Evolutionary conservation across 2,888 invertebrate species (phyloP), one percentile per base, ranked within the genome.

Genomic region (Slavum lentiscoides): DNA sequence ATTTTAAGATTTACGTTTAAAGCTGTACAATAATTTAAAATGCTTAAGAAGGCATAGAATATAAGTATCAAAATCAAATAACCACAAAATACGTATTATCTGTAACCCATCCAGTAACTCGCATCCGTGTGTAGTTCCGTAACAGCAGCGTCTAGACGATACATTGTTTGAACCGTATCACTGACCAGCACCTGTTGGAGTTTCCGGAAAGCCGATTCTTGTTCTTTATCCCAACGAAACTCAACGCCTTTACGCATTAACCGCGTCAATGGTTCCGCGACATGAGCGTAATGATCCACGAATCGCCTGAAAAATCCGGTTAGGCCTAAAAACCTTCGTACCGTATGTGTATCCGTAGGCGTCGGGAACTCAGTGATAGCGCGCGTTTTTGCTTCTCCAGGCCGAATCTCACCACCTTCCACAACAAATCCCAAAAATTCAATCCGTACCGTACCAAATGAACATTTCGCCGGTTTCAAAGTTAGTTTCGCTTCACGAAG

Each of bases 291-390:
- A 1, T 19, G 17, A 17, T 30, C 37, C 2, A 81, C 17, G 21
- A 81, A 81, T 0, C 81, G 64, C 0, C 81, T 30, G n/a, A 81
- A 81, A 19, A 81, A 81, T 6, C 81, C 64, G 1, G 72, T 73
- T 6, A 81, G 37, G 0, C 77, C 77, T 2, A 81, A 2, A n/a
- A 81, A 81, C 0, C 67, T 15, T 2, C 67, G 23, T 5, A 77
- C 19, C 0, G 30, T 8, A n/a, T 37, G 70, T 5, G 53, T 53
- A 4, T 61, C 62, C 4, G 2, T 37, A 0, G 73, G 81, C 0
- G 7, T 2, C 0, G 81, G 81, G 8, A 23, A 81, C 5, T 58
- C 55, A 0, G 43, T 30, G 7, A 81, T 73, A 0, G 67, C 73
- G 0, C 13, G 9, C 1, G 66, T 21, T 19, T 81, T 81, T 5